Conservation (phyloP, 2,888 invertebrate genomes). For the Eupithecia pulchellata region DNA sequence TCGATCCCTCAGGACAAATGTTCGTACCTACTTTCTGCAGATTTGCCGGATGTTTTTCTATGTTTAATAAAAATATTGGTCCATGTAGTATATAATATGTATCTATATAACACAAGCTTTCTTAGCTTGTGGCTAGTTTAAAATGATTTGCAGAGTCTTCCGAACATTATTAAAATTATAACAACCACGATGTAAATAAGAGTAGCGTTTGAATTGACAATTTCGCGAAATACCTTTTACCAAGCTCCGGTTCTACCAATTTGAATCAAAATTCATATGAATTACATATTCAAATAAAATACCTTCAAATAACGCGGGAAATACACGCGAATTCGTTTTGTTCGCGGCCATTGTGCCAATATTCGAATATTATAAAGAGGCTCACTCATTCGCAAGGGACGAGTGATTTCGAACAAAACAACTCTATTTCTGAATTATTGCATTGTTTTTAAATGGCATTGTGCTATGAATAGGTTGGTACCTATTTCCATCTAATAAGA, state of each 20-base stretch:
- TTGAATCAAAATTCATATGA: constrained; percentile 3
- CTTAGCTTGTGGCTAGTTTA: too few relatives aligned
- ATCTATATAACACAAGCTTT: too few relatives aligned
- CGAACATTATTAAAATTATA: neutral
- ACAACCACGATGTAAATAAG: neutral
- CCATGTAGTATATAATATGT: too few relatives aligned
- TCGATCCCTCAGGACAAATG: too few relatives aligned
- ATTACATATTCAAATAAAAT: neutral
- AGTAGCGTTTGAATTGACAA: neutral
- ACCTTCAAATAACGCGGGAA: neutral
- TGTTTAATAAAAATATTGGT: too few relatives aligned
- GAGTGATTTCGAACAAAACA: constrained; percentile 16
- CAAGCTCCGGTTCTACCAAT: neutral
- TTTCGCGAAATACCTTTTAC: neutral
- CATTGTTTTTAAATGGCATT: constrained; percentile 14
- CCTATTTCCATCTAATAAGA: neutral
- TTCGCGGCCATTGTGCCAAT: constrained; percentile 16
- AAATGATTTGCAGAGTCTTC: too few relatives aligned
- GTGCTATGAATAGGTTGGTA: neutral
- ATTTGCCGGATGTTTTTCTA: too few relatives aligned
- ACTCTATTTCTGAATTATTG: constrained; percentile 13
- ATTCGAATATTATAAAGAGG: constrained; percentile 17
- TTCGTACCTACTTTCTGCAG: too few relatives aligned
- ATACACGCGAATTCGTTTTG: constrained; percentile 7
- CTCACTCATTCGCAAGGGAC: constrained; percentile 11